Conservation (phyloP, 1,140 invertebrate genomes). For the Melitaea cinxia region DNA sequence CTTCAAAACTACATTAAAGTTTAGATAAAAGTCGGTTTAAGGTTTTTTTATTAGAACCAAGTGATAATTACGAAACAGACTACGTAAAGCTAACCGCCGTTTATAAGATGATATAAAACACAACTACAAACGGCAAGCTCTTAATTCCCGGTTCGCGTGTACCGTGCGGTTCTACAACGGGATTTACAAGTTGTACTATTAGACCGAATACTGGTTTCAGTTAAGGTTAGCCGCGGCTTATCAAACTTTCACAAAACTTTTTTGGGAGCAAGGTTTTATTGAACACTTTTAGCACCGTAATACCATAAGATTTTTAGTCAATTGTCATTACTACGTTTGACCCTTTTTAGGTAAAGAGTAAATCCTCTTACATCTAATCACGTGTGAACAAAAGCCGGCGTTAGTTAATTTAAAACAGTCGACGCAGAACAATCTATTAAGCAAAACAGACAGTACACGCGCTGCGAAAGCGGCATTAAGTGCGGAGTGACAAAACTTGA, state of each 20-base stretch:
- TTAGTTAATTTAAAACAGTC: constrained; percentile 48
- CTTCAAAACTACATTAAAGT: background rate
- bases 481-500: constrained; percentile 79
- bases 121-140: constrained; percentile 42
- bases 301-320: constrained; percentile 25
- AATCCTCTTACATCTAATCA: constrained; percentile 28
- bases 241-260: constrained; percentile 53
- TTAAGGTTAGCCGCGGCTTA: constrained; percentile 56
- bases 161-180: constrained; percentile 60
- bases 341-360: background rate
- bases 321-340: background rate
- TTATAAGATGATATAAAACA: constrained; percentile 22
- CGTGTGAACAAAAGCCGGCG: constrained; percentile 50
- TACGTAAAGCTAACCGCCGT: constrained; percentile 3
- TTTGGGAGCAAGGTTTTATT: constrained; percentile 35
- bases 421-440: constrained; percentile 63
- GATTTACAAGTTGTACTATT: constrained; percentile 72
- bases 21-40: background rate
- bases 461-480: constrained; percentile 58
- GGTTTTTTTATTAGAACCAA: background rate
- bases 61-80: background rate
- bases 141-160: constrained; percentile 62
- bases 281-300: constrained; percentile 27
- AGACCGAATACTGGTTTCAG: constrained; percentile 55
- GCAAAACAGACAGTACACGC: constrained; percentile 54